A percentile compares a stretch with the other conserved stretches of the same genome.
Conservation (phyloP, 2,113 vertebrate genomes). For the Sorex araneus region DNA sequence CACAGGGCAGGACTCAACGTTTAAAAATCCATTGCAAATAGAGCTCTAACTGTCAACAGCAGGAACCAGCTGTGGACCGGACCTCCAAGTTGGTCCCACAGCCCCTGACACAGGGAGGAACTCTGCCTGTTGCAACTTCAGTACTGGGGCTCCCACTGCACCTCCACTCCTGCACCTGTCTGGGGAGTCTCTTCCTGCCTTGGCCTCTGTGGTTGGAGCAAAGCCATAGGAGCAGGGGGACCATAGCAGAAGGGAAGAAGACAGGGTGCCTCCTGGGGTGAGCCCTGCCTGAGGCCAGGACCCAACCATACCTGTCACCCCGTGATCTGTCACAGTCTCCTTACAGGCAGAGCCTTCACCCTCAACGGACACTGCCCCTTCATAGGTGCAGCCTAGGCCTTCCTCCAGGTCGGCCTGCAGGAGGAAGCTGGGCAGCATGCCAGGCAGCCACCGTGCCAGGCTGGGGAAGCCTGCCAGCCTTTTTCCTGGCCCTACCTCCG, state of each 20-base stretch:
- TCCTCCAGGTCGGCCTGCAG: not conserved
- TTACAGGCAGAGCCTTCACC: not conserved
- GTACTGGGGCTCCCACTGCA: conserved; percentile 12
- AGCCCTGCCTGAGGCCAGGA: too few relatives aligned
- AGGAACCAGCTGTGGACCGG: conserved; percentile 50
- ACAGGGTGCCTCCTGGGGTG: not conserved
- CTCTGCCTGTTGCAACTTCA: not conserved
- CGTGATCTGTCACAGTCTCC: not conserved
- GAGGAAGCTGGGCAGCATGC: not conserved
- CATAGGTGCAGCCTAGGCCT: not conserved
- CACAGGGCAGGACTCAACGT: conserved; percentile 76
- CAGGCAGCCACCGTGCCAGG: not conserved
- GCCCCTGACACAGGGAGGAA: not conserved
- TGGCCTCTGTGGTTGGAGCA: conserved; percentile 47
- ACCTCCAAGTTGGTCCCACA: not conserved
- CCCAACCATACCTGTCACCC: not conserved
- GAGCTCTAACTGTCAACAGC: conserved; percentile 82
- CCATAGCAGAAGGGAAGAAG: not conserved
- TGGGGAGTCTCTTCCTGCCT: not conserved
- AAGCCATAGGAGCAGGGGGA: not conserved
- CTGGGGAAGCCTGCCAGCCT: not conserved
- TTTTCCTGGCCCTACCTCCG: not conserved
- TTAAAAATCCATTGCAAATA: conserved; percentile 83
- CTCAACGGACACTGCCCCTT: too few relatives aligned
- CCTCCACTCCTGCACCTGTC: not conserved